Evolutionary conservation across 2,888 invertebrate species (phyloP).

Genomic region (Phaonia tiefii): DNA sequence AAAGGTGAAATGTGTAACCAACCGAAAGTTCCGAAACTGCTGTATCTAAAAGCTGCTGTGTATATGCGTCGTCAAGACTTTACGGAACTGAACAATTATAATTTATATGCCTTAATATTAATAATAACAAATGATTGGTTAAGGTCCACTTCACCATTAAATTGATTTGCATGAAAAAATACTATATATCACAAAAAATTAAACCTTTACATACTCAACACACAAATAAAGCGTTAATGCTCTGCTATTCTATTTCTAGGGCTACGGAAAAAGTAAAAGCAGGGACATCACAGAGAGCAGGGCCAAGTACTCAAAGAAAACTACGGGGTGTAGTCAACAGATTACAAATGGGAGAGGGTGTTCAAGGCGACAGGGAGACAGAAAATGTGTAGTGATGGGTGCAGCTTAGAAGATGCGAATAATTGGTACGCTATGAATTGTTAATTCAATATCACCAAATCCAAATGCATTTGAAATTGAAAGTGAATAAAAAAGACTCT

Average conservation of each 20-base stretch:
- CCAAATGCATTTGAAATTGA: constrained; percentile 52
- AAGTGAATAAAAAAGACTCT: constrained; percentile 38
- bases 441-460: not conserved
- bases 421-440: constrained; percentile 11
- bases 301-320: not conserved
- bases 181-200: constrained; percentile 2
- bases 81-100: not conserved
- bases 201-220: constrained; percentile 35
- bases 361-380: too few relatives aligned
- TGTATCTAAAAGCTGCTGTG: constrained; percentile 55
- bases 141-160: constrained; percentile 29
- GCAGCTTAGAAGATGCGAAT: not conserved
- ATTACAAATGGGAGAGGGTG: too few relatives aligned
- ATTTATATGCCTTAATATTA: not conserved
- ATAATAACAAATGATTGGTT: constrained; percentile 43
- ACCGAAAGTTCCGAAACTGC: too few relatives aligned
- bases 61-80: constrained; percentile 26
- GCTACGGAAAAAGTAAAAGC: constrained; percentile 32
- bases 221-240: constrained; percentile 57
- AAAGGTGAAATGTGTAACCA: too few relatives aligned
- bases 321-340: not conserved
- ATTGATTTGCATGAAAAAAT: constrained; percentile 51
- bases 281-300: constrained; percentile 7
- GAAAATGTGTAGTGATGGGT: too few relatives aligned
- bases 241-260: constrained; percentile 65